A percentile compares a stretch with the other conserved stretches of the same genome.
Conservation (phyloP, 2,797 vertebrate species). For the Xiphorhynchus erythropygius region DNA sequence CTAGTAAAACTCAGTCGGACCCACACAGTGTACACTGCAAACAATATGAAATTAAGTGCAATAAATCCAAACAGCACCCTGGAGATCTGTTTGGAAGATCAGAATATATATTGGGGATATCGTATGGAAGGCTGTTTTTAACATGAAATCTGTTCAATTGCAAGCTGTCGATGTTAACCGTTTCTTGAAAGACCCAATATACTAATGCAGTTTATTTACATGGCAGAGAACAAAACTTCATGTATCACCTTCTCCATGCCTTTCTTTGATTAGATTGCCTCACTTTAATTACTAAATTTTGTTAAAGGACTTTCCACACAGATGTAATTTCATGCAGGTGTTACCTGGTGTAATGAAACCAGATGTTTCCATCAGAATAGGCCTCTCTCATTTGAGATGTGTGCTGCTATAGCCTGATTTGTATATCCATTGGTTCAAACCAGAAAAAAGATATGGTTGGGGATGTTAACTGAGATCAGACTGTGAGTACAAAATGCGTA, state of each 20-base stretch:
- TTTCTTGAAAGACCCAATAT: constrained; percentile 55
- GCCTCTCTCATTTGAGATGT: not conserved
- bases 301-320: constrained; percentile 56
- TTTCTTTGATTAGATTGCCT: constrained; percentile 71
- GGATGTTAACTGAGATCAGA: not conserved
- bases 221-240: constrained; percentile 34
- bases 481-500: not conserved
- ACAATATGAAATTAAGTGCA: constrained; percentile 44
- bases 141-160: not conserved
- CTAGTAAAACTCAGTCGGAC: constrained; percentile 21
- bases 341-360: constrained; percentile 66
- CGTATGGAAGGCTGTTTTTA: constrained; percentile 28
- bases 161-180: constrained; percentile 21
- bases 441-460: not conserved
- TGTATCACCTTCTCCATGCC: constrained; percentile 48
- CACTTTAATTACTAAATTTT: constrained; percentile 69
- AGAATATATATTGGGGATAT: constrained; percentile 25
- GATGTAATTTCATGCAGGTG: constrained; percentile 68
- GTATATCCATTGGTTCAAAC: not conserved
- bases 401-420: not conserved
- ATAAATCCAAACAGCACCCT: constrained; percentile 45
- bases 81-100: constrained; percentile 34
- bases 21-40: not conserved
- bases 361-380: constrained; percentile 54
- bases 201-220: constrained; percentile 52